Evolutionary conservation across 92 coral and sea anemone species (phyloP).

Genomic region (Plumapathes pennacea): DNA sequence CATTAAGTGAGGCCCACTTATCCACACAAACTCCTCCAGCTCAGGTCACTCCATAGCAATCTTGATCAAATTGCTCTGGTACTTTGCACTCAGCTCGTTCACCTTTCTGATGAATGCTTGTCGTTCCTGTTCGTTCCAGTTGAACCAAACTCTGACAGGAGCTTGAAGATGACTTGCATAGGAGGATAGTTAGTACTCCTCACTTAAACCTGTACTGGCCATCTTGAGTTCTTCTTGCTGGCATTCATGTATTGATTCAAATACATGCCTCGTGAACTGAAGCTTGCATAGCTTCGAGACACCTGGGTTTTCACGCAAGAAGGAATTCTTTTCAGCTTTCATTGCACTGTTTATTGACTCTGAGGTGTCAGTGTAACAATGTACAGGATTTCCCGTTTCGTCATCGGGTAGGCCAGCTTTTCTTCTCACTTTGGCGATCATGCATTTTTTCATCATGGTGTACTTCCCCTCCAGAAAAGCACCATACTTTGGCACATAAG

Average conservation of each 20-base stretch:
- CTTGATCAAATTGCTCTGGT: no score
- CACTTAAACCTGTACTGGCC: constrained; percentile 35
- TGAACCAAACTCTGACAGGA: constrained; percentile 30
- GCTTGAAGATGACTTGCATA: constrained; percentile 12
- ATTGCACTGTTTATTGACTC: constrained; percentile 15
- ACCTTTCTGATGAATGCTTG: not conserved
- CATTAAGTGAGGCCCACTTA: no score
- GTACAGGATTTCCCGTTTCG: constrained; percentile 1
- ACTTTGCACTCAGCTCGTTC: constrained; percentile 3
- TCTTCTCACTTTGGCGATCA: constrained; percentile 11
- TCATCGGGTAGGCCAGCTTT: constrained; percentile 15
- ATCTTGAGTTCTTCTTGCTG: constrained; percentile 29
- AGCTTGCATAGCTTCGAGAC: not conserved
- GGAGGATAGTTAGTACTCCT: constrained; percentile 30
- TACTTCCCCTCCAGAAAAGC: not conserved
- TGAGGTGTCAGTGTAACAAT: constrained; percentile 10
- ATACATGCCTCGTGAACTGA: constrained; percentile 31
- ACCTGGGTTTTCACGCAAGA: not conserved
- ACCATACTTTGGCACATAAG: constrained; percentile 11
- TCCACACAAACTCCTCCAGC: no score
- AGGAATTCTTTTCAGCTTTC: constrained; percentile 7
- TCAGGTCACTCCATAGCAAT: no score
- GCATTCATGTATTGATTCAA: constrained; percentile 23
- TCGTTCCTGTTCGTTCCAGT: constrained; percentile 10
- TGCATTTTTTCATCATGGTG: constrained; percentile 6